These are phyloP conservation scores for Macrosiphum euphorbiae DNA, from an alignment of 2,888 invertebrate genomes.

Conservation along the genomic window DNA sequence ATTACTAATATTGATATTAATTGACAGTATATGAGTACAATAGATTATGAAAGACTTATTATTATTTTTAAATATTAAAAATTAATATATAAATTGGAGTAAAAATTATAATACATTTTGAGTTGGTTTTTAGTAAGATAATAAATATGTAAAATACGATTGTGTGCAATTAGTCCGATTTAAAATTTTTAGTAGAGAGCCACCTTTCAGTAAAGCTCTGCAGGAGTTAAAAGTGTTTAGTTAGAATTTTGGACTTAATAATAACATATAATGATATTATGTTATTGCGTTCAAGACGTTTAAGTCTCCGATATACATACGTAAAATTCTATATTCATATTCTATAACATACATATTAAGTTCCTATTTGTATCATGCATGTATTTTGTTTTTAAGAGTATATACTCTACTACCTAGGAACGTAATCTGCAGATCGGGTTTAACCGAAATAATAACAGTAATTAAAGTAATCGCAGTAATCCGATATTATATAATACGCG, in stretches of 20 bases:
- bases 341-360: neutral
- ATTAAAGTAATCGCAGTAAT: neutral
- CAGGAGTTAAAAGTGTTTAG: neutral
- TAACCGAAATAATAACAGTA: neutral
- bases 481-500: neutral
- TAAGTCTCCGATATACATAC: neutral
- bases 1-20: neutral
- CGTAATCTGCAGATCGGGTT: neutral
- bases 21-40: neutral
- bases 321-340: neutral
- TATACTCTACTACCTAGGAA: no score
- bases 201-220: neutral
- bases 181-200: neutral
- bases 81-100: neutral
- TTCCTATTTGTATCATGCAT: neutral
- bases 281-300: neutral
- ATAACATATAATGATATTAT: neutral
- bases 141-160: neutral
- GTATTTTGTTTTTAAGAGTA: neutral
- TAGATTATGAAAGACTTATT: neutral
- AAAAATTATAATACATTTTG: neutral
- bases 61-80: neutral
- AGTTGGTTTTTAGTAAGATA: neutral
- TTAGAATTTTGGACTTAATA: neutral
- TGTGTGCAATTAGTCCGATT: neutral